Evolutionary conservation across 2,888 invertebrate genomes (phyloP).

Genomic region (Ceratothoa steindachneri): DNA sequence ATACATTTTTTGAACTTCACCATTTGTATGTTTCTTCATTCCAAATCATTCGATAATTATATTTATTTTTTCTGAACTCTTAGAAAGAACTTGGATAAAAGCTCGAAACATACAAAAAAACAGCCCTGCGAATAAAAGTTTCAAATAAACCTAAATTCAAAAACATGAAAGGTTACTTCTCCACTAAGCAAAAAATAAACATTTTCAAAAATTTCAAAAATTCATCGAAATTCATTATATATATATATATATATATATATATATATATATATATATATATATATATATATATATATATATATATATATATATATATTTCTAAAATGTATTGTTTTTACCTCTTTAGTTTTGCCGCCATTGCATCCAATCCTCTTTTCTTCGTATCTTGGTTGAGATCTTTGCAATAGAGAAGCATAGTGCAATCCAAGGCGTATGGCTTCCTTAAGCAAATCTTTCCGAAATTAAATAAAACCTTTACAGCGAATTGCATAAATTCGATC

Average conservation of each 20-base stretch:
- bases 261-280: conserved; percentile 1
- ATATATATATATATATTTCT: conserved; percentile 13
- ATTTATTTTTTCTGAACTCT: no score
- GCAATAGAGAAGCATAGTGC: conserved; percentile 45
- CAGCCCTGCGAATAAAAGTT: no score
- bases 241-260: conserved; percentile 8
- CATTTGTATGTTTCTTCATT: no score
- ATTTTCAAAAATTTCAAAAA: background rate
- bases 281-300: conserved; percentile 16
- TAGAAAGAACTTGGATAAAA: no score
- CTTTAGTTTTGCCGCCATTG: conserved; percentile 38
- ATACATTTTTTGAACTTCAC: no score
- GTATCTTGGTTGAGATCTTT: conserved; percentile 38
- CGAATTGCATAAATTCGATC: conserved; percentile 32
- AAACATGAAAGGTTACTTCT: no score
- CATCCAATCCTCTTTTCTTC: conserved; percentile 35
- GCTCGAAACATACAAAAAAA: no score
- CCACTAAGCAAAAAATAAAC: no score
- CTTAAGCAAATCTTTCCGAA: conserved; percentile 41
- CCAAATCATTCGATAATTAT: background rate
- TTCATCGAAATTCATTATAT: background rate
- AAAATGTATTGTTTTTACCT: conserved; percentile 22
- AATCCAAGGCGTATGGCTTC: conserved; percentile 41
- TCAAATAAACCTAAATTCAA: no score
- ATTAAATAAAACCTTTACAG: conserved; percentile 38